Evolutionary conservation across 2,797 vertebrate genomes (phyloP).

Genomic region (Rhinella marina): DNA sequence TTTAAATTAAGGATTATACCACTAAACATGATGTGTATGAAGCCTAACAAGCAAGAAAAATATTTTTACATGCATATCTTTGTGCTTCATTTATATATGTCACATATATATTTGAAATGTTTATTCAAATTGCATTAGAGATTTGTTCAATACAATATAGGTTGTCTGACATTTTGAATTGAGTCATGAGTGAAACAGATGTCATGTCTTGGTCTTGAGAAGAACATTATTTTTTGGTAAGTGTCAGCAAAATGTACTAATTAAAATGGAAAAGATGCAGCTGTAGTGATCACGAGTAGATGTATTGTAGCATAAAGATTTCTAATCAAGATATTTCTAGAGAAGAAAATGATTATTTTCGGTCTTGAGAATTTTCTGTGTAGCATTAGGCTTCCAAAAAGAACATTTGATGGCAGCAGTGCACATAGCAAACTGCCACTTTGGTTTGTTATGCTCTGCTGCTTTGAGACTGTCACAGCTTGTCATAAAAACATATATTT

Average conservation of each 20-base stretch:
- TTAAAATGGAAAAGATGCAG: conserved; percentile 50
- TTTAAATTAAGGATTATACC: neutral
- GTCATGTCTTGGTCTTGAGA: conserved; percentile 31
- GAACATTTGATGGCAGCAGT: conserved; percentile 71
- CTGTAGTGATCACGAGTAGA: conserved; percentile 43
- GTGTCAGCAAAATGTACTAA: conserved; percentile 58
- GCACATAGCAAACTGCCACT: conserved; percentile 74
- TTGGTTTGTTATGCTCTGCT: conserved; percentile 74
- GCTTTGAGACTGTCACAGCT: conserved; percentile 75
- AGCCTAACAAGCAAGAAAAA: neutral
- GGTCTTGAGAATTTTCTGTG: conserved; percentile 41
- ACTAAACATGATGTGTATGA: neutral
- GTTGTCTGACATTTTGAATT: conserved; percentile 21
- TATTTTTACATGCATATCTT: neutral
- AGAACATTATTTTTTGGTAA: conserved; percentile 55
- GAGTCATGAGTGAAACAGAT: conserved; percentile 45
- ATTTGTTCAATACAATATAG: neutral
- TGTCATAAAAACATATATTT: conserved; percentile 73
- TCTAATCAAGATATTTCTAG: conserved; percentile 51
- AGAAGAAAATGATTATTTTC: conserved; percentile 30
- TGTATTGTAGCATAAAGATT: conserved; percentile 44
- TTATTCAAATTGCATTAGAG: neutral
- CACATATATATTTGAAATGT: neutral
- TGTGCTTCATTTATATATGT: neutral
- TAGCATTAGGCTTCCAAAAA: conserved; percentile 66